Base-by-base conservation (phyloP, 2,797 vertebrate genomes). In the Balearica regulorum region DNA sequence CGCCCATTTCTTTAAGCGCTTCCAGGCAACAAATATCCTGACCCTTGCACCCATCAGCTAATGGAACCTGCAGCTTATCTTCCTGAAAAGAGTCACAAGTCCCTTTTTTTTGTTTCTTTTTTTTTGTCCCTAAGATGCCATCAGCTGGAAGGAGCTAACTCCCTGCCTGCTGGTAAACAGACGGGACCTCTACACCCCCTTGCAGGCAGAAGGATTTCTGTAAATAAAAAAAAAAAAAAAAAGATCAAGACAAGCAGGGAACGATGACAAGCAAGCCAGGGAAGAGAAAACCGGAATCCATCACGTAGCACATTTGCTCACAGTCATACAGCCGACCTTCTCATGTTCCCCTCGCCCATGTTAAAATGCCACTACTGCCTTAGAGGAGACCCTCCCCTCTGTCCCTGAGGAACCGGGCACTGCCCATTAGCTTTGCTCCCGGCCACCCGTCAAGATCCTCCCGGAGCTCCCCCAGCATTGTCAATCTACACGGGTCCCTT, bases 401-500 rank as follows among this genome's bases (percentile, higher is more conserved):
- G 19, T 71, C 21, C 76, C 87, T 37, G 46, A 35, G 70, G 93
- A 93, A 35, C 22, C 16, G 13, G 44, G 28, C 55, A 41, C 39
- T 26, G 54, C 83, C 62, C 28, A 10, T 39, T 51, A 16, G 10
- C 77, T 88, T 90, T 87, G 62, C 2, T 55, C 61, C 48, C 16
- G 44, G 70, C 90, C 94, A 79, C 92, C 84, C 21, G 2, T 41
- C 1, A 92, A 73, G 83, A 86, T 88, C 37, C 87, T 95, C 90
- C 86, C 9, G 69, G 86, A 92, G 33, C 78, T 92, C 51, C 49
- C 1, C 16, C 85, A 86, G 82, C 28, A 51, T 28, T 46, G 64
- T 57, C 72, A 58, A 66, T 71, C 90, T 97, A 95, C 14, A 5
- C 8, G 96, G 83, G 90, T 96, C 95, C 82, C 86, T 84, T 83